These are phyloP conservation scores for Planococcus citri DNA, from an alignment of 1,140 invertebrate species.

Conservation along the genomic window DNA sequence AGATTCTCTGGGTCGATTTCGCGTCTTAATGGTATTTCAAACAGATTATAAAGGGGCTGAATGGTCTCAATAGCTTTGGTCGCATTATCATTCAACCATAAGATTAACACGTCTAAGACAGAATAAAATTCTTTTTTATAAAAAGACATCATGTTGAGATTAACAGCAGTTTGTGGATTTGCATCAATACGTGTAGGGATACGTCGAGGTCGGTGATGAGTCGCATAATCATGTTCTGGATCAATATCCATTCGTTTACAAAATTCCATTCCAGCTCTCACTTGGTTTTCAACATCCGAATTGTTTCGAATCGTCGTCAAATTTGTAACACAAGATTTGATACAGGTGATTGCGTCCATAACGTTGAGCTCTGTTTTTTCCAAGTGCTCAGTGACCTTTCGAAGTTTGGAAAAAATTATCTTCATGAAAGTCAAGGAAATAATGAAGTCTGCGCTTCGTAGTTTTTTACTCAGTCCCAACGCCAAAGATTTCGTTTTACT, in stretches of 20 bases:
- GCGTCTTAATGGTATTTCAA: neutral
- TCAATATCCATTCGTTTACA: conserved; percentile 8
- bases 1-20: neutral
- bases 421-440: conserved; percentile 21
- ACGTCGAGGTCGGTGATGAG: neutral
- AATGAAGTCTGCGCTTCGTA: conserved; percentile 17
- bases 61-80: neutral
- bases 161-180: neutral
- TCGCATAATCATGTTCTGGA: neutral
- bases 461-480: conserved; percentile 15
- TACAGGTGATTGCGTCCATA: neutral
- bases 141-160: neutral
- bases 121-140: neutral
- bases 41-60: neutral
- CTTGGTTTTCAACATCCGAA: neutral
- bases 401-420: conserved; percentile 9
- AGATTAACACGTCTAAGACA: neutral
- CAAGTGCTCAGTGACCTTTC: conserved; percentile 14
- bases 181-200: neutral
- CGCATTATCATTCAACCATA: neutral
- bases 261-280: neutral
- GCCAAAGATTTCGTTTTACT: conserved; percentile 11
- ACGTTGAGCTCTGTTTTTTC: conserved; percentile 3
- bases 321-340: neutral
- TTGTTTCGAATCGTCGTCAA: neutral